phyloP scores from a whole-genome alignment of 2,797 vertebrate species.

The Argyrosomus regius region DNA sequence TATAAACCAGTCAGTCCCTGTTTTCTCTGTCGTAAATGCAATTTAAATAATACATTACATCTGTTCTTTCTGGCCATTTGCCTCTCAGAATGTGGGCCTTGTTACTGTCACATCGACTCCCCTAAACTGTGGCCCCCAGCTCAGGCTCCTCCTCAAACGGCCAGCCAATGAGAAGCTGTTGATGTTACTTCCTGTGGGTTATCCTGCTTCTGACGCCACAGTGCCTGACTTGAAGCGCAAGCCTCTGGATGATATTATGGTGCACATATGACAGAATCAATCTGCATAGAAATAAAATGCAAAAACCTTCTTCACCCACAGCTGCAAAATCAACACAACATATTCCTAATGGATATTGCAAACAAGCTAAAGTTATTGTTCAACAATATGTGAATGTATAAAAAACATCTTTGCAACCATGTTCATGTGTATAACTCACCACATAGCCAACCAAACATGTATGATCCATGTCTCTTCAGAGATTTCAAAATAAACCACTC shows the following conservation, averaged over 20 bases:
- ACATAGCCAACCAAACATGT: not conserved
- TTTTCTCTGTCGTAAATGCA: not conserved
- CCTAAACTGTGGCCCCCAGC: conserved; percentile 94
- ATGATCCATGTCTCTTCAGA: not conserved
- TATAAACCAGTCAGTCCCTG: not conserved
- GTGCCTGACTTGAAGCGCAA: conserved; percentile 92
- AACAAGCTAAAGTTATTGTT: not conserved
- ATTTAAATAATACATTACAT: not conserved
- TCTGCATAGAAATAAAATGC: not conserved
- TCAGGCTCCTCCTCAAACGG: conserved; percentile 89
- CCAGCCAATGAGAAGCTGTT: conserved; percentile 94
- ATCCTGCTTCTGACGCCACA: conserved; percentile 88
- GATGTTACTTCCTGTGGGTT: conserved; percentile 94
- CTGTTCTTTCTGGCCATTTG: conserved; percentile 6
- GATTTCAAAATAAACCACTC: not conserved
- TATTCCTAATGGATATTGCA: not conserved
- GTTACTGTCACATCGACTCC: conserved; percentile 95
- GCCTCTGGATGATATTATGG: conserved; percentile 88
- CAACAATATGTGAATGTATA: too few species aligned
- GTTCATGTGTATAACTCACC: not conserved
- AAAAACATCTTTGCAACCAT: not conserved
- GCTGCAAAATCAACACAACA: not conserved
- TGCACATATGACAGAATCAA: conserved; percentile 78
- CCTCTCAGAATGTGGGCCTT: conserved; percentile 90
- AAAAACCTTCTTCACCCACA: not conserved